Percentiles rank a stretch among this genome's conserved stretches.
Conservation (phyloP, 2,888 invertebrate genomes). For the Lepas anatifera region DNA sequence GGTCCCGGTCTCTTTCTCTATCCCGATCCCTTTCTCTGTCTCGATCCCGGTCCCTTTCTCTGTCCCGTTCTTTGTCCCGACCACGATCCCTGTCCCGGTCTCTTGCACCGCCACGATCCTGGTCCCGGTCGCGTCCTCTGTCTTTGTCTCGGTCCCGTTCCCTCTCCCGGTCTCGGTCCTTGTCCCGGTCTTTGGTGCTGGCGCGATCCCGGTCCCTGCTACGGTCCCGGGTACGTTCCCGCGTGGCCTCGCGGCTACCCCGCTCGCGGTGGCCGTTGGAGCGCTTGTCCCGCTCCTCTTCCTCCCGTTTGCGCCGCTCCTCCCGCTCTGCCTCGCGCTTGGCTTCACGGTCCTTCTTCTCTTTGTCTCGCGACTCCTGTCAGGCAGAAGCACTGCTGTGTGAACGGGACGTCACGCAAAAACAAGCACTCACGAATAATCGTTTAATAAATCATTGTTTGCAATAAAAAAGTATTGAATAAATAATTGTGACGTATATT, state of each 20-base stretch:
- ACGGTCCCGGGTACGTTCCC: background rate
- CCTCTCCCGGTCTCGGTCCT: background rate
- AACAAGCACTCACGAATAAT: no score
- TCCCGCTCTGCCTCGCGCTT: background rate
- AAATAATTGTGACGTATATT: no score
- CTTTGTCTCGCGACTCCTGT: background rate
- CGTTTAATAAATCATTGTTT: no score
- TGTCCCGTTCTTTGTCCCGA: background rate
- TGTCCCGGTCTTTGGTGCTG: background rate
- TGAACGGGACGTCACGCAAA: no score
- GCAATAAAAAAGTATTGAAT: no score
- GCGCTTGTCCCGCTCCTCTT: background rate
- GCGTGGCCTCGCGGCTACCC: background rate
- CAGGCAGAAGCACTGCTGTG: background rate
- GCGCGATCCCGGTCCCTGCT: background rate
- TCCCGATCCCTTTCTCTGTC: background rate
- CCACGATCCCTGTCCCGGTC: background rate
- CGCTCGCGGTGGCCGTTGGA: background rate
- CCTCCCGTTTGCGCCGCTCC: background rate
- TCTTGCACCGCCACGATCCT: background rate
- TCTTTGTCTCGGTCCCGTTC: background rate
- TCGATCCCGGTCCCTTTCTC: background rate
- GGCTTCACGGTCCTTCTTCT: background rate
- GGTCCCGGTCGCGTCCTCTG: background rate
- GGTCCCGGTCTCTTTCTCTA: background rate